Evolutionary conservation across 1,140 invertebrate genomes (phyloP).

Genomic region (Pygmarrhopalites habei): DNA sequence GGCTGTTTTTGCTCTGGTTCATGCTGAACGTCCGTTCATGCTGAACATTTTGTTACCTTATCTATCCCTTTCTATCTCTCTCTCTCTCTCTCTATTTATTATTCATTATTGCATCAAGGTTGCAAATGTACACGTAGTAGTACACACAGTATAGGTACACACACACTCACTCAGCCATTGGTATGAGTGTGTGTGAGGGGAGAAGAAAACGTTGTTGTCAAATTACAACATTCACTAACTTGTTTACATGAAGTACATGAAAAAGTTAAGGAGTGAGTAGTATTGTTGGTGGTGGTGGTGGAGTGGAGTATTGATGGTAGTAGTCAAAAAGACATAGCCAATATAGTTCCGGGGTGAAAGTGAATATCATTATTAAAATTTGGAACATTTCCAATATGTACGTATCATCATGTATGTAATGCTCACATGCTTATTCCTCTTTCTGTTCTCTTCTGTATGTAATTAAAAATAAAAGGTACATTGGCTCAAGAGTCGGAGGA

Average conservation of each 20-base stretch:
- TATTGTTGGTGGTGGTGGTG: too few relatives aligned
- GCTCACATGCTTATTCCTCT: neutral
- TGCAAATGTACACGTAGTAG: neutral
- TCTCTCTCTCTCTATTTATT: constrained; percentile 8
- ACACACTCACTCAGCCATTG: too few relatives aligned
- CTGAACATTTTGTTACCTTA: neutral
- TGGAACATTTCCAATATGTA: too few relatives aligned
- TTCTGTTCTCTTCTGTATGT: neutral
- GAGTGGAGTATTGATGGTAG: too few relatives aligned
- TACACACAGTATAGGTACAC: too few relatives aligned
- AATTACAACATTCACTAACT: constrained; percentile 13
- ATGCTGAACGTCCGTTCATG: too few relatives aligned
- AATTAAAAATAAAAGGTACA: constrained; percentile 1
- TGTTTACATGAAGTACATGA: too few relatives aligned
- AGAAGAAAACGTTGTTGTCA: constrained; percentile 11
- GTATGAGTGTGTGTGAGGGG: too few relatives aligned
- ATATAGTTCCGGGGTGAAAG: constrained; percentile 20
- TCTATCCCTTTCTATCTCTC: neutral
- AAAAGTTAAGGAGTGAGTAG: too few relatives aligned
- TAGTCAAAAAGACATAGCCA: neutral
- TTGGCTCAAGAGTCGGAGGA: constrained; percentile 50
- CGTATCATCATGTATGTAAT: neutral
- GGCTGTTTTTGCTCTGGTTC: too few relatives aligned
- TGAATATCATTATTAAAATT: constrained; percentile 6
- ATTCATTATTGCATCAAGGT: constrained; percentile 16